These are phyloP conservation scores for Equus przewalskii DNA, from an alignment of 2,113 vertebrate genomes.

Conservation along the genomic window DNA sequence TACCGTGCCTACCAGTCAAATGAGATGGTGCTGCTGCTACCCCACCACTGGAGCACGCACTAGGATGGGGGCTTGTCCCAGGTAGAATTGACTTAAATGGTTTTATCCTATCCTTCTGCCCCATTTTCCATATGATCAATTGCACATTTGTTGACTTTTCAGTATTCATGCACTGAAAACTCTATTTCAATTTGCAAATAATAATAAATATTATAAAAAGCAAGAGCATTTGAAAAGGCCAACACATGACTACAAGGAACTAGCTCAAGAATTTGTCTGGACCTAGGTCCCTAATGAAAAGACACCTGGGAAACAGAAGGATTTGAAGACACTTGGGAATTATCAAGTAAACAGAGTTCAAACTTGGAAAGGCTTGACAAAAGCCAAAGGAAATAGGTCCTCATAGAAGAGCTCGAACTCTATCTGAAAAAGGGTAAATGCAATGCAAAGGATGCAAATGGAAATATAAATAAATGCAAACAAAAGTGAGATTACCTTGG, in stretches of 20 bases:
- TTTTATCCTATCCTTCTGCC: not conserved
- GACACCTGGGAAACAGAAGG: not conserved
- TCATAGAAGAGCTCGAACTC: not conserved
- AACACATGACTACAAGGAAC: not conserved
- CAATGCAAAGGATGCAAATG: not conserved
- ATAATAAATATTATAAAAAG: not conserved
- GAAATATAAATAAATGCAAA: conserved; percentile 27
- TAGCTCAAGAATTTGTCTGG: not conserved
- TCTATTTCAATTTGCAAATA: conserved; percentile 18
- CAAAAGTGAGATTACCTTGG: not conserved
- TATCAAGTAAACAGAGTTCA: conserved; percentile 13
- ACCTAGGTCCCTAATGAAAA: not conserved
- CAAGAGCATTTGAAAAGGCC: conserved; percentile 3
- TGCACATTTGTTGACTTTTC: not conserved
- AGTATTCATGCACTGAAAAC: not conserved
- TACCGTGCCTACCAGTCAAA: not conserved
- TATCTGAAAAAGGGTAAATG: not conserved
- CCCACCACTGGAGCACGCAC: not conserved
- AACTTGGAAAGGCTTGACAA: conserved; percentile 18
- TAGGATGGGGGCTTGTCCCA: not conserved
- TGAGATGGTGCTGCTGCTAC: not conserved
- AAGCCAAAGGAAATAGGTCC: not conserved
- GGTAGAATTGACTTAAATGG: not conserved
- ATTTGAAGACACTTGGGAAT: not conserved
- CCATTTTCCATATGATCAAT: not conserved